These are phyloP conservation scores for Drosophila pruinosa DNA, from an alignment of 1,140 invertebrate genomes.

Conservation along the genomic window DNA sequence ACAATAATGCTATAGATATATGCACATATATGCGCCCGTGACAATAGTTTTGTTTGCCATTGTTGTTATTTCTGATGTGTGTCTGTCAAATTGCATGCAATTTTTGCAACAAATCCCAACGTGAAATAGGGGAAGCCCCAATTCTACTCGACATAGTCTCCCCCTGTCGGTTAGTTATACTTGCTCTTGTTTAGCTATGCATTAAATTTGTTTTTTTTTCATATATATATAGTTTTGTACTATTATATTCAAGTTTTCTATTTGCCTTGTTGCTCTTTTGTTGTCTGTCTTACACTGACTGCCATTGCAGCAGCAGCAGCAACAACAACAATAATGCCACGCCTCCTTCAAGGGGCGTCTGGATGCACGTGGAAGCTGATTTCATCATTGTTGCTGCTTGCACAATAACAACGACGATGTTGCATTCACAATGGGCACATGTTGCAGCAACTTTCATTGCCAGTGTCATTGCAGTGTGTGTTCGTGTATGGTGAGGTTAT, in stretches of 20 bases:
- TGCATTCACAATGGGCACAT: slow-evolving; percentile 53
- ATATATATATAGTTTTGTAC: too few relatives aligned
- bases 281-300: slow-evolving; percentile 12
- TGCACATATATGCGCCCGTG: slow-evolving; percentile 33
- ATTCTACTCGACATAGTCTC: not conserved
- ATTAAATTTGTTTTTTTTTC: slow-evolving; percentile 60
- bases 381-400: slow-evolving; percentile 60
- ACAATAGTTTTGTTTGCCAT: slow-evolving; percentile 50
- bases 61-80: slow-evolving; percentile 25
- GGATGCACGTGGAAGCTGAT: slow-evolving; percentile 34
- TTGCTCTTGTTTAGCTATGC: slow-evolving; percentile 63
- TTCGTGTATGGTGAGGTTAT: too few relatives aligned
- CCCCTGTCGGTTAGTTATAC: slow-evolving; percentile 8
- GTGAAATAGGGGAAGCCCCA: slow-evolving; percentile 12
- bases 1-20: too few relatives aligned
- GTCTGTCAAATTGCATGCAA: slow-evolving; percentile 60
- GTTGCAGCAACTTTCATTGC: slow-evolving; percentile 67
- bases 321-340: not conserved
- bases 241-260: slow-evolving; percentile 38
- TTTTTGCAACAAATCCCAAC: slow-evolving; percentile 57
- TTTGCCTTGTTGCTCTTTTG: slow-evolving; percentile 16
- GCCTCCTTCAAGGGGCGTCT: not conserved
- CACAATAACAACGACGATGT: slow-evolving; percentile 50
- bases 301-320: not conserved
- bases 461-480: slow-evolving; percentile 65